Conservation (phyloP, 2,797 vertebrate genomes). For the Danio albolineatus region DNA sequence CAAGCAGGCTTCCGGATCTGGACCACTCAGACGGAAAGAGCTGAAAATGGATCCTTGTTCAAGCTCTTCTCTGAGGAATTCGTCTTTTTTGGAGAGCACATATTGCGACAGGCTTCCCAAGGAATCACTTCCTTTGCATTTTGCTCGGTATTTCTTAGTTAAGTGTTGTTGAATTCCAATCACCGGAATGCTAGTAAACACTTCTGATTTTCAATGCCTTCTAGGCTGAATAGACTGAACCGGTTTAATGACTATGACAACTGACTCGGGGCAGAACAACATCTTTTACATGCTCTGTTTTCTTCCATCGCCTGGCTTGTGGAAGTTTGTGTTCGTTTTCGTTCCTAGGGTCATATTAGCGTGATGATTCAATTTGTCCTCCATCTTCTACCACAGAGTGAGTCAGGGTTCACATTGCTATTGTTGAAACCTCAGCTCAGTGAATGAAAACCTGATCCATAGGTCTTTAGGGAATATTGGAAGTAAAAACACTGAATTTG, state of each 20-base stretch:
- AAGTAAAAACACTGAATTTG: slow-evolving; percentile 6
- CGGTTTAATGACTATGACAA: slow-evolving; percentile 29
- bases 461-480: background rate
- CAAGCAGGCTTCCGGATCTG: slow-evolving; percentile 43
- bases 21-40: slow-evolving; percentile 37
- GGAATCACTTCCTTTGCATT: background rate
- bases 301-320: slow-evolving; percentile 5
- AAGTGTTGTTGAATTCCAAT: background rate
- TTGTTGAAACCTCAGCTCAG: slow-evolving; percentile 25
- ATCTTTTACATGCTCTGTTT: slow-evolving; percentile 23
- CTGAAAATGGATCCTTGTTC: slow-evolving; percentile 52
- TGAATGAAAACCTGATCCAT: slow-evolving; percentile 18
- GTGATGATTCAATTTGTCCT: slow-evolving; percentile 49
- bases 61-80: slow-evolving; percentile 20
- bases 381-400: slow-evolving; percentile 32
- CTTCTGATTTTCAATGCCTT: background rate
- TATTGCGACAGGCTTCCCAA: background rate
- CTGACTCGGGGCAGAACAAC: slow-evolving; percentile 31
- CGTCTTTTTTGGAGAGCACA: slow-evolving; percentile 36
- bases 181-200: background rate
- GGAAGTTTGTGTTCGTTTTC: slow-evolving; percentile 46
- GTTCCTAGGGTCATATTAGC: slow-evolving; percentile 50
- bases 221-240: background rate
- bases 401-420: slow-evolving; percentile 47
- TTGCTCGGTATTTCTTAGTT: background rate